Evolutionary conservation across 2,797 vertebrate genomes (phyloP).

Genomic region (Nannoperca obscura): DNA sequence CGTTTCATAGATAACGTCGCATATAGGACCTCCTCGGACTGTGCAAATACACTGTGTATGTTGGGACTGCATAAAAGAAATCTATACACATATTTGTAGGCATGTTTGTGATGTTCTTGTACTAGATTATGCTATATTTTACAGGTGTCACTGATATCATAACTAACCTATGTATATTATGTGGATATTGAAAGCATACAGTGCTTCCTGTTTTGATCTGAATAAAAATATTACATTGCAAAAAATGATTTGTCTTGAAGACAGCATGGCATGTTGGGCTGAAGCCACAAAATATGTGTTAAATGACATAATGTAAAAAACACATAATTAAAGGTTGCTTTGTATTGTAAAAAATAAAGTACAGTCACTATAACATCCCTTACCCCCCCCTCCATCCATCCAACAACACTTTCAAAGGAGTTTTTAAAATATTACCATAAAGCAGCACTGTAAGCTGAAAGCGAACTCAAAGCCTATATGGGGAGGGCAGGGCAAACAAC

Average conservation of each 20-base stretch:
- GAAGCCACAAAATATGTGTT: constrained; percentile 2
- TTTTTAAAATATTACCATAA: constrained; percentile 1
- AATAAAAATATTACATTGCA: background rate
- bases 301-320: background rate
- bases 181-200: background rate
- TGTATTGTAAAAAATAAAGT: background rate
- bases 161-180: background rate
- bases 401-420: background rate
- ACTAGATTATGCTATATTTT: background rate
- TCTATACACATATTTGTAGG: background rate
- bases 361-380: too few relatives aligned
- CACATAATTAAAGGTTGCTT: background rate
- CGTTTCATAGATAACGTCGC: constrained; percentile 20
- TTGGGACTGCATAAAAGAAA: background rate
- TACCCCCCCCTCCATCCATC: background rate
- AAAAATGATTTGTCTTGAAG: background rate
- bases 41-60: background rate
- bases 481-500: constrained; percentile 14
- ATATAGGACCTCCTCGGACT: background rate
- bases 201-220: background rate
- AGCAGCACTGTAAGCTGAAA: constrained; percentile 17
- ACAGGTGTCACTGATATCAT: background rate
- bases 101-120: background rate
- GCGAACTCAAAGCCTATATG: constrained; percentile 10
- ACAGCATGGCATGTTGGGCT: background rate